Evolutionary conservation across 2,113 vertebrate species (phyloP).

Genomic region (Heterotilapia buettikoferi): DNA sequence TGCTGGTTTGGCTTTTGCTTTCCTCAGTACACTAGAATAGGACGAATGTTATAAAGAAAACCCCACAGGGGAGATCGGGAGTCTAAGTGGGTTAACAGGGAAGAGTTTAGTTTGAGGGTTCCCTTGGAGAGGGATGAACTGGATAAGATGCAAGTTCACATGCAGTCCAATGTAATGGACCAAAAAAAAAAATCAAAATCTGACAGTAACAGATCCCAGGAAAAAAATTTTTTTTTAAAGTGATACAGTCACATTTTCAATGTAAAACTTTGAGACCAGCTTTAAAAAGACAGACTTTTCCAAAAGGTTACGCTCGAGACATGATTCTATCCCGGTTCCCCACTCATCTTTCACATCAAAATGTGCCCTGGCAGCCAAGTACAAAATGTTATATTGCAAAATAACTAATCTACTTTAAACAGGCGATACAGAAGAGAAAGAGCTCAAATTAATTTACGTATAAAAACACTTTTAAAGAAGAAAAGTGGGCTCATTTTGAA

Average conservation of each 20-base stretch:
- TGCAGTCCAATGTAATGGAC: slow-evolving; percentile 30
- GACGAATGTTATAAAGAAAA: slow-evolving; percentile 18
- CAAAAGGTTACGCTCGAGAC: slow-evolving; percentile 5
- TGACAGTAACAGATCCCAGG: slow-evolving; percentile 10
- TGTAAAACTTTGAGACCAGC: neutral
- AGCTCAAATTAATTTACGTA: slow-evolving; percentile 46
- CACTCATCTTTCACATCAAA: slow-evolving; percentile 43
- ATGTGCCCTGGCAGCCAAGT: slow-evolving; percentile 33
- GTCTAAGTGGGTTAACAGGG: slow-evolving; percentile 51
- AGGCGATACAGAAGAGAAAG: slow-evolving; percentile 9
- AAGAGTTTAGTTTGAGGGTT: slow-evolving; percentile 63
- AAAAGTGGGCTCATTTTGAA: slow-evolving; percentile 48
- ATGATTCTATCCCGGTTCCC: slow-evolving; percentile 49
- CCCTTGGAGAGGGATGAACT: slow-evolving; percentile 38
- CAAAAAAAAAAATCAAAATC: slow-evolving; percentile 11
- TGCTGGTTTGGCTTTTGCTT: slow-evolving; percentile 25
- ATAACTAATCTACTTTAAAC: slow-evolving; percentile 43
- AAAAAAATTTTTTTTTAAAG: fast-evolving
- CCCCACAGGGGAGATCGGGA: slow-evolving; percentile 19
- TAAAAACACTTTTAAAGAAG: slow-evolving; percentile 59
- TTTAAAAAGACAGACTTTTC: slow-evolving; percentile 17
- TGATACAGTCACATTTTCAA: slow-evolving; percentile 51
- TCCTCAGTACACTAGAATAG: slow-evolving; percentile 22
- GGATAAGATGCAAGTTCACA: slow-evolving; percentile 48
- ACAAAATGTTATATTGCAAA: slow-evolving; percentile 30